phyloP scores from a whole-genome alignment of 2,797 vertebrate species.

The Sparidentex hasta region DNA sequence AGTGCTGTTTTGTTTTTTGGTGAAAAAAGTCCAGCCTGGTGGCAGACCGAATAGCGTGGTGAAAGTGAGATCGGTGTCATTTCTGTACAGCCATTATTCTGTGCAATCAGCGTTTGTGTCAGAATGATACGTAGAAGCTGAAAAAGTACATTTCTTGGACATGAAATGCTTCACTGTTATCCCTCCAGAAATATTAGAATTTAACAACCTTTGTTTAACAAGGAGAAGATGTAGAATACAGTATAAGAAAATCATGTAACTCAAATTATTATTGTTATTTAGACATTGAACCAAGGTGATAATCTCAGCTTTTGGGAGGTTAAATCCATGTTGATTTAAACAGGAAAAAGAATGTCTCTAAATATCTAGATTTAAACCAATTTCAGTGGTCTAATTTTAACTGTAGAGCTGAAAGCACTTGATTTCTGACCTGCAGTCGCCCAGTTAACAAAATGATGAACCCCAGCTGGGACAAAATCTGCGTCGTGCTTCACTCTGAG shows the following conservation, averaged over 20 bases:
- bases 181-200: background rate
- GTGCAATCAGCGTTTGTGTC: no score
- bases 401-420: background rate
- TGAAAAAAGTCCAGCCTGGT: no score
- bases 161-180: background rate
- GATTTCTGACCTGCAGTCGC: constrained; percentile 21
- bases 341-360: background rate
- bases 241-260: background rate
- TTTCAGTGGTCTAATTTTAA: background rate
- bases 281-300: background rate
- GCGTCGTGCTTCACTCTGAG: constrained; percentile 30
- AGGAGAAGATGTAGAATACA: background rate
- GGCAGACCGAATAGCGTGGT: no score
- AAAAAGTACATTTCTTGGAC: background rate
- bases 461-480: constrained; percentile 40
- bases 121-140: no score
- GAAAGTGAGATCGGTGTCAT: no score
- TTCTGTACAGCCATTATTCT: no score
- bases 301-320: background rate
- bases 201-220: background rate
- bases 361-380: background rate
- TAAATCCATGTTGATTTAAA: background rate
- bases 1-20: no score
- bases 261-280: background rate
- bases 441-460: constrained; percentile 39